Evolutionary conservation across 2,113 vertebrate species (phyloP).

Genomic region (Harpagus bidentatus): DNA sequence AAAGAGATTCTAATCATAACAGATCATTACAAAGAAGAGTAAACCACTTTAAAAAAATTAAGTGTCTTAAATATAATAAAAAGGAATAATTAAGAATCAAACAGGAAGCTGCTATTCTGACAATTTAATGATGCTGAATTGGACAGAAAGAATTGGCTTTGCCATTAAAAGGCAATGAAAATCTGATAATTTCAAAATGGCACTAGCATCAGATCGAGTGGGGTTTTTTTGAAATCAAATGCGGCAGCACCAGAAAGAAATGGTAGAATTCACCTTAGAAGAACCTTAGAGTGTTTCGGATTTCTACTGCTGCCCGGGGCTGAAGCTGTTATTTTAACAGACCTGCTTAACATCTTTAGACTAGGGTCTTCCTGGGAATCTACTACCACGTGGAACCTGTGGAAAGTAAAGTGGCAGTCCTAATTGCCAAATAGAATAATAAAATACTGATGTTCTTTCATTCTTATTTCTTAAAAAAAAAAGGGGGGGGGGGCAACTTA

Average conservation of each 20-base stretch:
- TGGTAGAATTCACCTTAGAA: neutral
- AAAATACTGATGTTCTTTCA: neutral
- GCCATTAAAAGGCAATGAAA: conserved; percentile 42
- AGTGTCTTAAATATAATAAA: conserved; percentile 79
- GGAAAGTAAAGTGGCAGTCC: neutral
- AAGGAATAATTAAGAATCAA: conserved; percentile 75
- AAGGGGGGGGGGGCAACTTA: neutral
- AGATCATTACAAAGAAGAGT: conserved; percentile 71
- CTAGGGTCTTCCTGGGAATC: neutral
- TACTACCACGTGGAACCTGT: neutral
- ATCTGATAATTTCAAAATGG: conserved; percentile 61
- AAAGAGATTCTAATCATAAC: conserved; percentile 74
- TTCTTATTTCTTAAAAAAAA: neutral
- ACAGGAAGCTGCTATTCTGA: conserved; percentile 63
- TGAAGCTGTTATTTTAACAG: neutral
- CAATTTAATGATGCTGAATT: conserved; percentile 70
- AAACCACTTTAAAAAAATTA: conserved; percentile 68
- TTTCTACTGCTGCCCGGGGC: neutral
- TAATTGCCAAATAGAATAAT: neutral
- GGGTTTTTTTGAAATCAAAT: neutral
- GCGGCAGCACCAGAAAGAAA: neutral
- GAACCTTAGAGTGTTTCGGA: neutral
- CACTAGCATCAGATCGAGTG: conserved; percentile 13
- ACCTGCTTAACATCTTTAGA: neutral
- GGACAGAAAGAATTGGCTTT: conserved; percentile 65